These are phyloP conservation scores for Chiroxiphia lanceolata DNA, from an alignment of 2,797 vertebrate species.

Conservation along the genomic window DNA sequence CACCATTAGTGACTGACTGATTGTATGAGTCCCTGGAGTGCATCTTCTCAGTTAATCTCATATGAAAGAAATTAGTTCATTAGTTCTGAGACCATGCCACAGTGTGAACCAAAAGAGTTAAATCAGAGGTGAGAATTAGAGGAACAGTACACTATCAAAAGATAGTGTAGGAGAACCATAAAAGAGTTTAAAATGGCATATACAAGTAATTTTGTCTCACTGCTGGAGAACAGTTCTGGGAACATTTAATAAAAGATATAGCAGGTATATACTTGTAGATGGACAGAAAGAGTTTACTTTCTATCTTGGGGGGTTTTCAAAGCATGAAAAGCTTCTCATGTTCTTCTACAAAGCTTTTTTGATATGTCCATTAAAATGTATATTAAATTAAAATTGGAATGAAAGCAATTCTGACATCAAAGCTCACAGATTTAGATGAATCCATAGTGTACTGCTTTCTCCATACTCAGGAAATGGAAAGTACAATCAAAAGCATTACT, in stretches of 20 bases:
- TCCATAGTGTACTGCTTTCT: neutral
- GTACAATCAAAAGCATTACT: neutral
- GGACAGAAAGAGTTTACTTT: neutral
- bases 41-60: neutral
- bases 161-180: neutral
- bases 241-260: neutral
- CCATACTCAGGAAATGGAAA: neutral
- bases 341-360: neutral
- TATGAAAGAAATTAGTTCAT: neutral
- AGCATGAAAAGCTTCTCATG: neutral
- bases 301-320: neutral
- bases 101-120: neutral
- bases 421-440: neutral
- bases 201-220: neutral
- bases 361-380: neutral
- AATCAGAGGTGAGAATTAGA: neutral
- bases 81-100: neutral
- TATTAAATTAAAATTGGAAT: conserved; percentile 22
- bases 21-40: neutral
- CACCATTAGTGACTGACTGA: neutral
- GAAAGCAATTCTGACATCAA: neutral
- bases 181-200: neutral
- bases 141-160: neutral
- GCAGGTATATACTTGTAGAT: neutral
- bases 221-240: neutral